Percentiles rank a stretch among this genome's conserved stretches.
Conservation (phyloP, 2,797 vertebrate genomes). For the Falco biarmicus region DNA sequence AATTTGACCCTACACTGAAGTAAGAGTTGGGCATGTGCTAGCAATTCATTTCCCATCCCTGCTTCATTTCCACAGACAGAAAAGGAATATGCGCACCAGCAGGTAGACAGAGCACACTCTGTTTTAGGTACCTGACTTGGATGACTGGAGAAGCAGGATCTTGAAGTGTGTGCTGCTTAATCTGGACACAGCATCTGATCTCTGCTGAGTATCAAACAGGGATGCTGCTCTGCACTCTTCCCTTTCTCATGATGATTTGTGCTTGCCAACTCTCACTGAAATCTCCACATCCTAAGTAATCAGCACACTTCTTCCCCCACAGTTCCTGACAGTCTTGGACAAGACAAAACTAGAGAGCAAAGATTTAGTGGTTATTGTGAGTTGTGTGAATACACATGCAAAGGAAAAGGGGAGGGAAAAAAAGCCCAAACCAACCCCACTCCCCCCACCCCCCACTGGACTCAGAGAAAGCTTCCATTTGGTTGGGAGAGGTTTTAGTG, state of each 20-base stretch:
- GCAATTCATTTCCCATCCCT: not conserved
- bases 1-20: not conserved
- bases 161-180: not conserved
- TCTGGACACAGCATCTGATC: not conserved
- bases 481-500: not conserved
- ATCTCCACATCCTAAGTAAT: not conserved
- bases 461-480: not conserved
- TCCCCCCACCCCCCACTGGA: too few species aligned
- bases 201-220: not conserved
- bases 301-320: not conserved
- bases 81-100: not conserved
- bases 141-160: slow-evolving; percentile 21
- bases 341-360: not conserved
- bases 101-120: not conserved
- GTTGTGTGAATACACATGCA: too few species aligned
- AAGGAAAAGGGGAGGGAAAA: not conserved
- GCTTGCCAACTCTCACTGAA: not conserved
- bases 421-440: not conserved
- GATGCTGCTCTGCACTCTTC: not conserved
- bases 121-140: not conserved
- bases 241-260: not conserved
- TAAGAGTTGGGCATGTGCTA: not conserved
- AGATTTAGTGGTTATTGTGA: not conserved
- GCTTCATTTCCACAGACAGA: not conserved
- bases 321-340: not conserved